Base-by-base conservation (phyloP, 2,888 invertebrate genomes). In the Chymomyza procnemis region DNA sequence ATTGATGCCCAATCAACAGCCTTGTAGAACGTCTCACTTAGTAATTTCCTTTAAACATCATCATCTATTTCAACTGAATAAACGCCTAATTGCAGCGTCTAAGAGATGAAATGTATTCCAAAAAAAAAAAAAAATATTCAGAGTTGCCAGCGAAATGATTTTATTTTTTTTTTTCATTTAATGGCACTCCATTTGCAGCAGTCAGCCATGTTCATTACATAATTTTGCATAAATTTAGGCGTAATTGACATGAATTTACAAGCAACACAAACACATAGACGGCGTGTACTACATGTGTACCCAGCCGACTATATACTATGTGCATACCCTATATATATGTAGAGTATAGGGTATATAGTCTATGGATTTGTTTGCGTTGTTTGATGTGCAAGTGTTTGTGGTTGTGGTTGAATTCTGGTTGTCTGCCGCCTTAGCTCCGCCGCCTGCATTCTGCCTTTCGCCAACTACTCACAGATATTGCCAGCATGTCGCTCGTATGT, bases 181-280 rank as follows among this genome's bases (percentile, higher is more conserved):
- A 41, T 41, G 34, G 34, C 34, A 41, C 34, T 41, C 12, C 34
- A 41, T 12, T 41, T 41, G 34, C 34, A 41, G 34, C 34, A 41
- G 34, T 41, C 34, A 12, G 34, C 34, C 12, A 41, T 54, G 63
- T 69, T 67, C 48, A 58, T 67, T 66, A 78, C 70, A 83, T 67
- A 70, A 73, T 78, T 69, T 64, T 54, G 60, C 68, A 80, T 78
- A 79, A 85, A 79, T 79, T 77, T 66, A 58, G 46, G 47, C 46
- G 48, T 26, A 59, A 64, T 63, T 66, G 62, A 55, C 65, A 69
- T 57, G 55, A 59, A 61, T 41, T 26, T 61, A 56, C 16, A 63
- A 60, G 57, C 57, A 58, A 26, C 64, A 58, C 52, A 34, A 3
- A 62, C 12, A 30, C n/a, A n/a, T n/a, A n/a, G n/a, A n/a, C n/a